A percentile compares a stretch with the other conserved stretches of the same genome.
Evolutionary conservation across 1,140 invertebrate species (phyloP).

Genomic region (Habropoda laboriosa): DNA sequence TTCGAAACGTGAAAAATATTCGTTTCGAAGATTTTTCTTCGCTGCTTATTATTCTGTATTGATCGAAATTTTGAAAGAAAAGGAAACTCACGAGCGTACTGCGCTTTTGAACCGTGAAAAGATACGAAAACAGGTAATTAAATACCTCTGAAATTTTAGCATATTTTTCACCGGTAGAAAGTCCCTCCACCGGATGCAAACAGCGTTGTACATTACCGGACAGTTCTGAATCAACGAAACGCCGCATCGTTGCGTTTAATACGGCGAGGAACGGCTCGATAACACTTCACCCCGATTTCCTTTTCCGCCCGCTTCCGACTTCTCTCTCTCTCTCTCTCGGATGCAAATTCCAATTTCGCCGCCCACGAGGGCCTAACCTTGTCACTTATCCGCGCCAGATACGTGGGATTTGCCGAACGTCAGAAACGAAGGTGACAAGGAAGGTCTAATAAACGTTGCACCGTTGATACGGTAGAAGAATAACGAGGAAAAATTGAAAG

Average conservation of each 20-base stretch:
- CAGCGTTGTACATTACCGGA: not conserved
- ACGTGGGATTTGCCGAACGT: conserved; percentile 56
- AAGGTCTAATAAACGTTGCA: conserved; percentile 49
- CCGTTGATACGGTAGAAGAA: no score
- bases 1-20: no score
- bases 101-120: no score
- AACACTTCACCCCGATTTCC: conserved; percentile 25
- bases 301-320: not conserved
- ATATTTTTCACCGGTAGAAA: not conserved
- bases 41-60: no score
- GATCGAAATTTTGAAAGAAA: no score
- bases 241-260: not conserved
- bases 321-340: not conserved
- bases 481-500: no score
- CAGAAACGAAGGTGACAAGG: conserved; percentile 42
- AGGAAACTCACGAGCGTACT: no score
- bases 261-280: not conserved
- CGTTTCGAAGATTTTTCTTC: no score
- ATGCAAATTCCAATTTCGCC: conserved; percentile 58
- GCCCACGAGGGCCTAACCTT: conserved; percentile 55
- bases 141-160: no score
- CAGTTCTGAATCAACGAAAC: not conserved
- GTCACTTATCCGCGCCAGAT: conserved; percentile 62
- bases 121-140: no score
- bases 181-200: not conserved